Conservation (phyloP, 1,140 invertebrate genomes). For the Matsumurasca onukii region DNA sequence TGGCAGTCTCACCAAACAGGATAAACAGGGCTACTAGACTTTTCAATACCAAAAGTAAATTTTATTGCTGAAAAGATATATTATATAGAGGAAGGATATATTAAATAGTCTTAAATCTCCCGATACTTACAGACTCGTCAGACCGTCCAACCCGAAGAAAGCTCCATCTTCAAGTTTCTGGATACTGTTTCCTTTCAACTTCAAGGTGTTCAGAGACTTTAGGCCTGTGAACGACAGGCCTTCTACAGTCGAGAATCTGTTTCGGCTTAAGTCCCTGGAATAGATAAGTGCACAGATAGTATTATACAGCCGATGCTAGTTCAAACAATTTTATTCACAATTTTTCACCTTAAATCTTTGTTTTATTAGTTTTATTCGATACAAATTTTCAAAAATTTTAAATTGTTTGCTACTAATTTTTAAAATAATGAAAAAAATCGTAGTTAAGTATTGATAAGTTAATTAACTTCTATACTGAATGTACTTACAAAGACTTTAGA, state of each 20-base stretch:
- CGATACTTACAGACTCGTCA: constrained; percentile 32
- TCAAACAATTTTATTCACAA: not conserved
- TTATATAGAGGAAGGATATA: too few relatives aligned
- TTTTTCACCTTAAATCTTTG: not conserved
- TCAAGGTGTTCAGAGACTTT: constrained; percentile 66
- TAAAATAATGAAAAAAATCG: not conserved
- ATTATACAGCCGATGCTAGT: constrained; percentile 18
- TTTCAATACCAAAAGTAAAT: too few relatives aligned
- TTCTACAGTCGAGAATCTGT: constrained; percentile 73
- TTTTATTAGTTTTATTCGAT: not conserved
- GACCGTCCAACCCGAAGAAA: constrained; percentile 66
- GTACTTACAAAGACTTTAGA: constrained; percentile 69
- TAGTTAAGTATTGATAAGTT: too few relatives aligned
- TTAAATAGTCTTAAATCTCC: too few relatives aligned
- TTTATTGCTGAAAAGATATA: too few relatives aligned
- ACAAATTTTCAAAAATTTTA: not conserved
- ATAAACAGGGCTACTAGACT: too few relatives aligned
- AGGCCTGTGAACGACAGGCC: constrained; percentile 78
- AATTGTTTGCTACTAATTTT: not conserved
- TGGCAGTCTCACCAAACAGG: too few relatives aligned
- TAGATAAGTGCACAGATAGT: constrained; percentile 32
- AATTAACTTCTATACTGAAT: too few relatives aligned
- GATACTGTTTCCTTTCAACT: constrained; percentile 79
- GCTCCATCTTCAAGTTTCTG: constrained; percentile 76
- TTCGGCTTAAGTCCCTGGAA: constrained; percentile 77